Conservation (phyloP, 2,888 invertebrate species). For the Formica aserva region DNA sequence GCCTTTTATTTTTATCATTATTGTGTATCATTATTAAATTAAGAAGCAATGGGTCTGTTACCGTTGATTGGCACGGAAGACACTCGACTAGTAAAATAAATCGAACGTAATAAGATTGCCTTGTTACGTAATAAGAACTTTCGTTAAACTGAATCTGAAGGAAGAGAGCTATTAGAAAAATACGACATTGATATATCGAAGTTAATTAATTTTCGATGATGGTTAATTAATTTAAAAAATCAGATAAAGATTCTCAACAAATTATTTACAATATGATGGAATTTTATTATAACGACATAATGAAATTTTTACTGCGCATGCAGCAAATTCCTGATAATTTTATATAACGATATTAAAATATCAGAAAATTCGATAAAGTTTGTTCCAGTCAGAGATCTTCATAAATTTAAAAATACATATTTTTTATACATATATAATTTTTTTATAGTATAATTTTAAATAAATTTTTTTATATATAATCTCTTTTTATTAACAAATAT, state of each 20-base stretch:
- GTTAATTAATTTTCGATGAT: constrained; percentile 27
- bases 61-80: constrained; percentile 18
- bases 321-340: constrained; percentile 19
- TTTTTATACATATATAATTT: not conserved
- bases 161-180: constrained; percentile 1
- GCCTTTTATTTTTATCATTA: constrained; percentile 34
- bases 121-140: constrained; percentile 25
- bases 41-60: not conserved
- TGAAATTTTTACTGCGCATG: constrained; percentile 9
- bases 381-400: not conserved
- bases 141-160: constrained; percentile 1
- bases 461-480: too few relatives aligned
- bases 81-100: constrained; percentile 19
- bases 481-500: constrained; percentile 5
- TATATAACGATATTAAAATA: constrained; percentile 24
- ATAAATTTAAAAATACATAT: not conserved
- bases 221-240: constrained; percentile 18
- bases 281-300: constrained; percentile 24
- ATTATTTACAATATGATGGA: constrained; percentile 18
- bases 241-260: constrained; percentile 28
- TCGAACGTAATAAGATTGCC: constrained; percentile 29
- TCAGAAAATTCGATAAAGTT: not conserved
- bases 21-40: constrained; percentile 35
- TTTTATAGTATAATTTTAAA: not conserved
- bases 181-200: constrained; percentile 3